These are phyloP conservation scores for Sebastes vulpes DNA, from an alignment of 2,797 vertebrate species.

Conservation along the genomic window DNA sequence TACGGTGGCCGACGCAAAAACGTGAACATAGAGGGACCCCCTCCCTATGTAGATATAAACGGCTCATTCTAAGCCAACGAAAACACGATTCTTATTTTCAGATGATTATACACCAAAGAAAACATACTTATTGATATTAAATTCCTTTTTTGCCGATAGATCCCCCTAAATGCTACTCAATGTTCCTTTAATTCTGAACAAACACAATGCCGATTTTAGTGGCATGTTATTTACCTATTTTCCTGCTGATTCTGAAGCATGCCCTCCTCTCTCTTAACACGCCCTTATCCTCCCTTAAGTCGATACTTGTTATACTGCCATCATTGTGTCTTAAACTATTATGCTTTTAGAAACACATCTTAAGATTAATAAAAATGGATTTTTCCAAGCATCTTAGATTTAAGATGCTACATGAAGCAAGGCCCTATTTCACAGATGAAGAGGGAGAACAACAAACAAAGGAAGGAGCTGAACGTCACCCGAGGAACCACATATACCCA, in stretches of 20 bases:
- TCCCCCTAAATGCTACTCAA: too few species aligned
- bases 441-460: neutral
- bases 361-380: neutral
- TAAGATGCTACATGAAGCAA: neutral
- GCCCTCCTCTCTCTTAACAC: too few species aligned
- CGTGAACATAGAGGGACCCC: too few species aligned
- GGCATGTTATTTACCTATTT: neutral
- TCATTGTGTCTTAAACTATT: neutral
- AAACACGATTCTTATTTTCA: too few species aligned
- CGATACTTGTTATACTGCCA: neutral
- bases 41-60: too few species aligned
- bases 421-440: neutral
- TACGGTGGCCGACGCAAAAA: too few species aligned
- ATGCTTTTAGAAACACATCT: neutral
- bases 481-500: neutral
- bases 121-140: too few species aligned
- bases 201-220: neutral
- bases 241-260: neutral
- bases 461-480: neutral
- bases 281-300: accelerated
- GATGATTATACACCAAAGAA: too few species aligned
- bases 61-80: too few species aligned
- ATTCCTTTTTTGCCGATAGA: too few species aligned
- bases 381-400: neutral
- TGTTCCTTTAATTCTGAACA: neutral